Base-by-base conservation (phyloP, 1,140 invertebrate genomes). In the Chrysomallon squamiferum region DNA sequence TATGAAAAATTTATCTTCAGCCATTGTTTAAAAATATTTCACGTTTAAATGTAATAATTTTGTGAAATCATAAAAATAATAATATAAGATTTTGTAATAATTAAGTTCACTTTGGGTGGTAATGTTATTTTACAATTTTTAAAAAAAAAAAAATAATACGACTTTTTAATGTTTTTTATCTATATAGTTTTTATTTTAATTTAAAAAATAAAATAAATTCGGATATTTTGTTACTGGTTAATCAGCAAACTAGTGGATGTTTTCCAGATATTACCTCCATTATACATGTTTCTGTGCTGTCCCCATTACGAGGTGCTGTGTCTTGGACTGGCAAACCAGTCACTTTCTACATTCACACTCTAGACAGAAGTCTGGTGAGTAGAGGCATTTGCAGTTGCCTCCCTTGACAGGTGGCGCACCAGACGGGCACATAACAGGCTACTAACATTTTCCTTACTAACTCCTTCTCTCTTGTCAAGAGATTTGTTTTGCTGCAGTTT, bases 321-420 rank as follows among this genome's bases (percentile, higher is more conserved):
- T 97, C 95, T 7, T 99, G 96, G 96, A 98, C 96, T 65, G 94
- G 94, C 62, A 97, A 96, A 85, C 95, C 95, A 61, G 95, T 99
- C 66, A 95, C 94, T 57, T 99, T 98, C 88, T 99, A 95, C 89
- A 88, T 97, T 71, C 96, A 98, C 87, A 91, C 93, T 78, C 97
- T 98, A 81, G 96, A 98, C 76, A 73, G 80, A 65, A 73, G 74
- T 33, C 66, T 81, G 77, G 77, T 82, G 73, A 79, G 75, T 77
- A 15, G 61, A 68, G 33, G n/a, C 38, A 47, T n/a, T 15, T 15
- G 20, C 41, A 59, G 56, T 33, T 54, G 29, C 50, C 50, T 54
- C 50, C 50, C 50, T 30, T 54, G 35, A 38, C 15, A 15, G 15
- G 35, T 38, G 6, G 35, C 6, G 35, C 6, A 15, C 35, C 35